Base-by-base conservation (phyloP, 2,888 invertebrate genomes). In the Drepana falcataria region DNA sequence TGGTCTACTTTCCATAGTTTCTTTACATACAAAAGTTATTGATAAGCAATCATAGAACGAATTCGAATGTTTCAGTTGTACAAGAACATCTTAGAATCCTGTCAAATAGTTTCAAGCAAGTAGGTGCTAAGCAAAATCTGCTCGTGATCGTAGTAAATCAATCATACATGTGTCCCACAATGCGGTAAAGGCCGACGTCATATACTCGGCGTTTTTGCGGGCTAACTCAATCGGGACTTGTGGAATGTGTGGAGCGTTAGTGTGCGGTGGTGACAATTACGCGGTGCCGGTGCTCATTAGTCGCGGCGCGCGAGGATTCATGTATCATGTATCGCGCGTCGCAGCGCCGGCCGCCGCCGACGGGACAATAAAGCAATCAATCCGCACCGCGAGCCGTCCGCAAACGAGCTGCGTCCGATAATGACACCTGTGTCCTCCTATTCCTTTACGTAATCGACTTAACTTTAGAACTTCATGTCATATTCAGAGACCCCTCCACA, bases 291-390 rank as follows among this genome's bases (percentile, higher is more conserved):
- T 71, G 81, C 83, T 88, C 87, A 87, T 89, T 87, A 88, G 85
- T 75, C 74, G 80, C 77, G 77, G 75, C 72, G 77, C 71, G 75
- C 76, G 73, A 73, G 69, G 77, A 75, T 85, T 89, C 89, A 88
- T 89, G 89, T 87, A 85, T 86, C 86, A 89, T 87, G 87, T 87
- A 86, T 85, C 69, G 75, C 86, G 85, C 85, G 84, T 87, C 83
- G 79, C 69, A 68, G 74, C 76, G 66, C 69, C 61, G 59, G 69
- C 71, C 69, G 69, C 68, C 68, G 61, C 66, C 70, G 75, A 75
- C 79, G 74, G 77, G 75, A 87, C 89, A 89, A 89, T 90, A 87
- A 87, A 89, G 88, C 87, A 88, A 88, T 90, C 90, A 90, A 86
- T 85, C 84, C 79, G 77, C 73, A 74, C 77, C 76, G 71, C 59